Base-by-base conservation (phyloP, 2,888 invertebrate species). In the Himalopsyche japonica region DNA sequence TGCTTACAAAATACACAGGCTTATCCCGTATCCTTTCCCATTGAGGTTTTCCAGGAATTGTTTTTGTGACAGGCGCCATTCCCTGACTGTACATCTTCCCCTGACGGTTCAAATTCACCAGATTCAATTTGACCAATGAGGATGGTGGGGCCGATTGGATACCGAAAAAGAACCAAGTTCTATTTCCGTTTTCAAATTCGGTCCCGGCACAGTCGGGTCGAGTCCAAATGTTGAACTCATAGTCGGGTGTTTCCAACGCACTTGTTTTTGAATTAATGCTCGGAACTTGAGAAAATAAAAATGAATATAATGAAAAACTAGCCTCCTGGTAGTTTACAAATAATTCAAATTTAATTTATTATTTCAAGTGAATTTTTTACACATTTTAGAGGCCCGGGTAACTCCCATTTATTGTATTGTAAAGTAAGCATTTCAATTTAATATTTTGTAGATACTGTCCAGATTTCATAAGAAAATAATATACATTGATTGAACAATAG, bases 101-200 rank as follows among this genome's bases (percentile, higher is more conserved):
- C 92, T 98, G 98, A 88, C 96, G 95, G 91, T 98, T 98, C 87
- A 98, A 91, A 91, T 98, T 97, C 89, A 97, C 95, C 83, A 98
- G 92, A 90, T 97, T 97, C 87, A 98, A 92, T 90, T 96, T 95
- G 88, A 97, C 94, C 88, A 93, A 89, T 79, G 93, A 89, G 87
- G 92, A 92, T 37, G 94, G 91, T 87, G 91, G 90, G 82, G 89
- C 89, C 2, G 93, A 94, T 88, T 94, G 93, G 80, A 98, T 91
- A 10, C 97, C 97, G 91, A 98, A 98, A 90, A 97, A 95, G 91
- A 98, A 98, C 98, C 98, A 98, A 1, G 98, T 97, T 87, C 97
- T 93, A 90, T 97, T 97, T 80, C 95, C 95, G 93, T 97, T 98
- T 90, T 97, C 96, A 93, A 94, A 97, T 88, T 95, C 95, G 0